A percentile compares a stretch with the other conserved stretches of the same genome.
Conservation (phyloP, 2,113 vertebrate genomes). For the Mormyrus lacerda region DNA sequence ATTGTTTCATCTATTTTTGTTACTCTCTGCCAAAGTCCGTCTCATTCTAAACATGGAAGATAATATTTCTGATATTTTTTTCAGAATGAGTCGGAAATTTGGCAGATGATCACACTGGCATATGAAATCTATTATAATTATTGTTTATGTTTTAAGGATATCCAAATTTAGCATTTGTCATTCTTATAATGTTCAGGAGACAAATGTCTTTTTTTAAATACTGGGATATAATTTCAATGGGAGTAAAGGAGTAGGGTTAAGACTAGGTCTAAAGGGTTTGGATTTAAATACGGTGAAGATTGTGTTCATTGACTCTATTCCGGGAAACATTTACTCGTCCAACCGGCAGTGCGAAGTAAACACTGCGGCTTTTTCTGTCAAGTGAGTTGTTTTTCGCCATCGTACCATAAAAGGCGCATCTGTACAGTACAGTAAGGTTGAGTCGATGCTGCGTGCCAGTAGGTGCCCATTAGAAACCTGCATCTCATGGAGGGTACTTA, state of each 20-base stretch:
- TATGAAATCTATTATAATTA: constrained; percentile 1
- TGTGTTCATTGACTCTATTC: background rate
- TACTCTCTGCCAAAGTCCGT: constrained; percentile 8
- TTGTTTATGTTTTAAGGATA: background rate
- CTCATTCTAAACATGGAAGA: constrained; percentile 13
- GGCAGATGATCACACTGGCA: background rate
- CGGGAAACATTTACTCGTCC: background rate
- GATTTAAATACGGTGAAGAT: background rate
- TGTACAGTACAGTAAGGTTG: background rate
- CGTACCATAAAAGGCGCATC: background rate
- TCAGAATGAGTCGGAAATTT: constrained; percentile 4
- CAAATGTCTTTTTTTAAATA: background rate
- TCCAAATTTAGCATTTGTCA: background rate
- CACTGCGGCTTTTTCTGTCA: background rate
- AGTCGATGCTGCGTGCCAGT: background rate
- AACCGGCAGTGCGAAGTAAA: background rate
- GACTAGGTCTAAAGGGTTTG: background rate
- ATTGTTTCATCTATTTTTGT: background rate
- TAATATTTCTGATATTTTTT: constrained; percentile 12
- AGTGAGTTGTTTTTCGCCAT: background rate
- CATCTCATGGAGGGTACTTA: background rate
- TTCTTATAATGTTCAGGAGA: background rate
- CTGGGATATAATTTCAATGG: background rate
- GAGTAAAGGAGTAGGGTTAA: background rate
- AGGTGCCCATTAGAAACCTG: background rate